Evolutionary conservation across 2,888 invertebrate genomes (phyloP), one percentile per base, ranked within the genome.

Genomic region (Smittia sp.): DNA sequence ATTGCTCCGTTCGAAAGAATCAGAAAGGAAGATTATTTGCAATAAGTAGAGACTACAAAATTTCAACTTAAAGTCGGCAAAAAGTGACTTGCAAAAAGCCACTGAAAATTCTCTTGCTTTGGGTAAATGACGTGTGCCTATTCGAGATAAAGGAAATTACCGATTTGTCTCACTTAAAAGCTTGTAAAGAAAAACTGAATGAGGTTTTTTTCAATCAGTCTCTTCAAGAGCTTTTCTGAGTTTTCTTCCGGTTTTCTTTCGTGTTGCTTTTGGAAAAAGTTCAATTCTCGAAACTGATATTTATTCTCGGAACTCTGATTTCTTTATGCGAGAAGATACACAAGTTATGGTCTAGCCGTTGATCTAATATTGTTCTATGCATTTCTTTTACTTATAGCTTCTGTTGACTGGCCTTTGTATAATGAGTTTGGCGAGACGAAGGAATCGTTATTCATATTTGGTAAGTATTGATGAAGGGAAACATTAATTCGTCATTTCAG

Each of bases 401-500:
- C 92, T 94, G 77, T 84, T 93, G 75, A 94, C 94, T 38, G 94
- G 94, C 1, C 85, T 94, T 3, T 91, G 93, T 80, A 92, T 94
- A 75, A 92, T 93, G 88, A 90, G 93, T 76, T 83, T 94, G 78
- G 93, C 93, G 0, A 86, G 93, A 75, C 85, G 94, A 76, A 88
- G 91, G 78, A 93, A 94, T 83, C 86, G 94, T 79, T 93, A 93
- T 83, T 92, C 92, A 81, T 91, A 93, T 84, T 86, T 94, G 90
- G 94, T 94, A 85, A 89, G 90, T 82, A 75, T 38, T 68, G 18
- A 73, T n/a, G 24, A 46, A 58, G 52, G 41, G 46, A 11, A 65
- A 66, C 7, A 13, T 24, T 15, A 52, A 52, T 4, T 7, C 6
- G 13, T 52, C 46, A 66, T 62, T 24, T 46, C 52, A 32, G 3